Conservation (phyloP, 2,797 vertebrate species). For the Eurystomus glaucurus region DNA sequence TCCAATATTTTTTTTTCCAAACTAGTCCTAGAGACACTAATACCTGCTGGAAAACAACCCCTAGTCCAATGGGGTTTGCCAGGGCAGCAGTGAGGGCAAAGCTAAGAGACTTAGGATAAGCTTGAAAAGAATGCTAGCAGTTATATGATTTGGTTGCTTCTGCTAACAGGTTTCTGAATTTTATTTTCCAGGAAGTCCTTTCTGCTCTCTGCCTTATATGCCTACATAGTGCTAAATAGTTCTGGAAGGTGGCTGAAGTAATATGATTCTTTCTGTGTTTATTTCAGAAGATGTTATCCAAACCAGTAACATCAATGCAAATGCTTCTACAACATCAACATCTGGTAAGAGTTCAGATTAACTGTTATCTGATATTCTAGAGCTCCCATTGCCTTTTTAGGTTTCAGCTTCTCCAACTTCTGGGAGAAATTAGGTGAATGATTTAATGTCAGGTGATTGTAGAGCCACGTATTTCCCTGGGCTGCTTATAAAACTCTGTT, state of each 20-base stretch:
- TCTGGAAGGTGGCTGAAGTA: not conserved
- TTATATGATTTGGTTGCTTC: not conserved
- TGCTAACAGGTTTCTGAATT: not conserved
- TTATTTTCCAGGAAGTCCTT: not conserved
- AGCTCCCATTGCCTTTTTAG: not conserved
- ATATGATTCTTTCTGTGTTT: slow-evolving; percentile 1
- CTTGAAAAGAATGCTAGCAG: not conserved
- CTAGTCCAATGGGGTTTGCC: not conserved
- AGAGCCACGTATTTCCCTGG: not conserved
- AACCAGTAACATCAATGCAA: fast-evolving
- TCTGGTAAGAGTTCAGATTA: slow-evolving; percentile 24
- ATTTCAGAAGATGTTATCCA: not conserved
- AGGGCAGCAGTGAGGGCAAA: not conserved
- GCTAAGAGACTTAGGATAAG: not conserved
- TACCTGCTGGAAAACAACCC: not conserved
- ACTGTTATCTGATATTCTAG: not conserved
- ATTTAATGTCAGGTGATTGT: not conserved
- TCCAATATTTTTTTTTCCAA: not conserved
- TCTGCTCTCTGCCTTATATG: not conserved
- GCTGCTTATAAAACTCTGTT: not conserved
- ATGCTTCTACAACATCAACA: fast-evolving
- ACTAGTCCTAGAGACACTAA: not conserved
- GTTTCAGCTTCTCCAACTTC: not conserved
- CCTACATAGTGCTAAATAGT: not conserved
- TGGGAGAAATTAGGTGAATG: not conserved